Evolutionary conservation across 92 coral and sea anemone genomes (phyloP).

Genomic region (Umimayanthus chanpuru): DNA sequence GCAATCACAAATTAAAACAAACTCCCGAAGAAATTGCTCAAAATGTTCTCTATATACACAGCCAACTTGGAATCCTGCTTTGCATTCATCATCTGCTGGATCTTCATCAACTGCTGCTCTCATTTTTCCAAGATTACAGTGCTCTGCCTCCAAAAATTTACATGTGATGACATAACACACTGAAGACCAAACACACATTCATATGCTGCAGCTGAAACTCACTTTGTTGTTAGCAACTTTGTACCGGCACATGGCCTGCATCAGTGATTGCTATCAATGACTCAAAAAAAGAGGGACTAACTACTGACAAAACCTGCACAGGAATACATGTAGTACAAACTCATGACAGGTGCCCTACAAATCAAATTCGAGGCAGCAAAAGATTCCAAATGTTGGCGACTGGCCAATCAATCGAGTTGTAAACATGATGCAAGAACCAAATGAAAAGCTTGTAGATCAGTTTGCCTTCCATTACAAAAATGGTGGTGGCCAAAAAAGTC

Average conservation of each 20-base stretch:
- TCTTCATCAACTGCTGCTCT: conserved; percentile 23
- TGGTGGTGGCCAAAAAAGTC: not conserved
- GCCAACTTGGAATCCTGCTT: not conserved
- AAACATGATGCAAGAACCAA: conserved; percentile 42
- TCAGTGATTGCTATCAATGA: conserved; percentile 28
- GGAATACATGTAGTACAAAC: conserved; percentile 38
- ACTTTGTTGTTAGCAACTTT: conserved; percentile 50
- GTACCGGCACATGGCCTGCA: conserved; percentile 48
- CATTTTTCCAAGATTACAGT: conserved; percentile 42
- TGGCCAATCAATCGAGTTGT: conserved; percentile 39
- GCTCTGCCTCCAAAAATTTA: conserved; percentile 48
- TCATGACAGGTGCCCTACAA: not conserved
- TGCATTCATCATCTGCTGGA: not conserved
- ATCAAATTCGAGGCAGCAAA: conserved; percentile 45
- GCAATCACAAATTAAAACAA: too few species aligned
- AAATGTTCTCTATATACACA: too few species aligned
- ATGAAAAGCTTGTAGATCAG: conserved; percentile 29
- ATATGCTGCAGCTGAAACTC: conserved; percentile 20
- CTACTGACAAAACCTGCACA: conserved; percentile 35
- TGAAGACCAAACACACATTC: conserved; percentile 37
- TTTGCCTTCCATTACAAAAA: not conserved
- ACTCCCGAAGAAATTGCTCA: too few species aligned
- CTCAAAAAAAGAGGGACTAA: conserved; percentile 26
- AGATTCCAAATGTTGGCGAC: conserved; percentile 37
- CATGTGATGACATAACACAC: conserved; percentile 41